Percentiles rank a stretch among this genome's conserved stretches.
Conservation (phyloP, 1,140 invertebrate genomes). For the Seison nebaliae region DNA sequence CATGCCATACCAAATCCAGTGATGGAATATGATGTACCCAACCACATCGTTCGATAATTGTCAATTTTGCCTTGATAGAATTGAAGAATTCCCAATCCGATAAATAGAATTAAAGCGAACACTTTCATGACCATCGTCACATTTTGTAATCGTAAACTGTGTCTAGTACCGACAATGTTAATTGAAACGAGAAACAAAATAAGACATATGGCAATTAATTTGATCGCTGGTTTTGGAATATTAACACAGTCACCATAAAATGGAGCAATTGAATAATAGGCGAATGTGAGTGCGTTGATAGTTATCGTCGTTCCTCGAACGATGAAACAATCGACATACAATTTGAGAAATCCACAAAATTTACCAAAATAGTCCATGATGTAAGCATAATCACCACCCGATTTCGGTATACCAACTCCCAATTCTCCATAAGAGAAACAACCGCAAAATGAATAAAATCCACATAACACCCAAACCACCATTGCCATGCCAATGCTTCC, state of each 20-base stretch:
- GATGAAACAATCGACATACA: slow-evolving; percentile 22
- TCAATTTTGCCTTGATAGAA: background rate
- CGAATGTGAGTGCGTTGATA: slow-evolving; percentile 77
- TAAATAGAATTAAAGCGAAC: slow-evolving; percentile 4
- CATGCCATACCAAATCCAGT: slow-evolving; percentile 61
- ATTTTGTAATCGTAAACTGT: slow-evolving; percentile 4
- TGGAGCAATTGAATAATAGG: slow-evolving; percentile 71
- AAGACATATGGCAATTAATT: too few species aligned
- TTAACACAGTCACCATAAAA: slow-evolving; percentile 37
- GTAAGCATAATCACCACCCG: slow-evolving; percentile 93
- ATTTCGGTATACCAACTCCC: slow-evolving; percentile 66
- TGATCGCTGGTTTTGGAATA: too few species aligned
- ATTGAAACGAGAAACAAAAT: background rate
- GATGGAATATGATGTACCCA: background rate
- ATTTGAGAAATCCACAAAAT: slow-evolving; percentile 10
- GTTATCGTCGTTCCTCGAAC: slow-evolving; percentile 65
- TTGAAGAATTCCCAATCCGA: slow-evolving; percentile 2
- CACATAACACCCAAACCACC: slow-evolving; percentile 11
- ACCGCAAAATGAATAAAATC: slow-evolving; percentile 38
- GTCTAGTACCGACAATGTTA: slow-evolving; percentile 3
- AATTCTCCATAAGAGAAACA: slow-evolving; percentile 85
- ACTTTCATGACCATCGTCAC: slow-evolving; percentile 10
- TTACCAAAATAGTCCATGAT: slow-evolving; percentile 59
- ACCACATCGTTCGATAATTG: background rate
- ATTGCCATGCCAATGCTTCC: slow-evolving; percentile 10